These are phyloP conservation scores for Ostrea edulis DNA, from an alignment of 1,140 invertebrate genomes.

Conservation along the genomic window DNA sequence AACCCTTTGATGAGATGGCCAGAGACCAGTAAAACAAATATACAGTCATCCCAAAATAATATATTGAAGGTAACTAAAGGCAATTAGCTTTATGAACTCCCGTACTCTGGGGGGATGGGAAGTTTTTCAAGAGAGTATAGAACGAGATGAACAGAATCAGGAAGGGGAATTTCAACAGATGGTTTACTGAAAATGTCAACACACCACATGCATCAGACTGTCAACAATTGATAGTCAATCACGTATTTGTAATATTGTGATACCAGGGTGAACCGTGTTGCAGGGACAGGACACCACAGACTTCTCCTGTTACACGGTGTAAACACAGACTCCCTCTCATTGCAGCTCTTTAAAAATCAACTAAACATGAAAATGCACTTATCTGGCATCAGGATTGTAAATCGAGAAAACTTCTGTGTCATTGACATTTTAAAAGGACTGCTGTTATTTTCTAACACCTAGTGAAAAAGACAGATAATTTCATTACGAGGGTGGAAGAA, in stretches of 20 bases:
- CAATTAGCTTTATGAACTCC: not conserved
- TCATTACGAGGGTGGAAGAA: not conserved
- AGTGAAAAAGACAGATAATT: not conserved
- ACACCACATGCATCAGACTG: conserved; percentile 27
- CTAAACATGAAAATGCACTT: conserved; percentile 12
- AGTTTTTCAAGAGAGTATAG: not conserved
- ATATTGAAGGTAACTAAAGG: not conserved
- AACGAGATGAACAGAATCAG: not conserved
- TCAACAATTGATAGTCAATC: not conserved
- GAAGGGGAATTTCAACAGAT: conserved; percentile 5
- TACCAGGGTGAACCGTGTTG: not conserved
- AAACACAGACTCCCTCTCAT: conserved; percentile 28
- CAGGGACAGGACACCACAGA: not conserved
- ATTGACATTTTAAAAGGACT: not conserved
- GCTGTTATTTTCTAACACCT: not conserved
- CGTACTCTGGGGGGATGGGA: not conserved
- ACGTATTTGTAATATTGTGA: not conserved
- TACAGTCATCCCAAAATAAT: conserved; percentile 4
- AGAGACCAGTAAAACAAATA: not conserved
- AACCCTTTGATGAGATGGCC: conserved; percentile 25
- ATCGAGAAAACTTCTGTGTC: not conserved
- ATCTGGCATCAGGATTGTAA: not conserved
- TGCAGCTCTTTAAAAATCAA: not conserved
- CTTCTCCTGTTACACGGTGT: not conserved
- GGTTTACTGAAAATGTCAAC: conserved; percentile 30